These are phyloP conservation scores for Paedocypris micromegethes DNA, from an alignment of 2,797 vertebrate genomes.

Conservation along the genomic window DNA sequence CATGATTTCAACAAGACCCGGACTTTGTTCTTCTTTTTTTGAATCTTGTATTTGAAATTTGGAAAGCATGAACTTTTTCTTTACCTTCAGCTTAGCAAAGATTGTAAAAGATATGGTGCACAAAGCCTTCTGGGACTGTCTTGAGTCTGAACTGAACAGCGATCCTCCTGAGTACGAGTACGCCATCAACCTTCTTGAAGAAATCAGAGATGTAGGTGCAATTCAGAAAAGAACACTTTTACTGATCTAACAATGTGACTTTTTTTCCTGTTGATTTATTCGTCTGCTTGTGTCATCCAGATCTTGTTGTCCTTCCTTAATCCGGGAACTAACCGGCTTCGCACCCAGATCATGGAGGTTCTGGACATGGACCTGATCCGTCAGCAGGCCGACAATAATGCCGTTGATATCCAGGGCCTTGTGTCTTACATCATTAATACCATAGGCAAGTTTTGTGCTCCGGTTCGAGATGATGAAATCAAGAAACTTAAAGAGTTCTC, in stretches of 20 bases:
- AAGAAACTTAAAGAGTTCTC: constrained; percentile 75
- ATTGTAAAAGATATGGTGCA: constrained; percentile 80
- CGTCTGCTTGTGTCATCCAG: constrained; percentile 51
- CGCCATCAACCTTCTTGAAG: constrained; percentile 85
- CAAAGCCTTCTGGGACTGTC: constrained; percentile 87
- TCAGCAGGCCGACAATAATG: constrained; percentile 85
- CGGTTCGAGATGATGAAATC: constrained; percentile 79
- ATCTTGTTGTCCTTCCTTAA: constrained; percentile 86
- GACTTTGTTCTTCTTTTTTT: too few species aligned
- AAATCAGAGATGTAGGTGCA: constrained; percentile 82
- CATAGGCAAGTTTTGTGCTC: constrained; percentile 90
- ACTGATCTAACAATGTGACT: too few species aligned
- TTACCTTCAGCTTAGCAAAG: constrained; percentile 71
- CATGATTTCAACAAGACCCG: too few species aligned
- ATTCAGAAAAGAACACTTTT: background rate
- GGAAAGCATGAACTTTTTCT: background rate
- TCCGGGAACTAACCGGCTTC: constrained; percentile 83
- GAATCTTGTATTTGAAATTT: background rate
- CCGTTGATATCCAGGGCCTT: constrained; percentile 83
- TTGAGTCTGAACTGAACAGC: constrained; percentile 81
- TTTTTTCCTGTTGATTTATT: background rate
- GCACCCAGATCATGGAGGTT: constrained; percentile 87
- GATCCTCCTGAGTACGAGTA: constrained; percentile 85
- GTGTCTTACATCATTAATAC: constrained; percentile 82
- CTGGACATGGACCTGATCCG: constrained; percentile 86